Evolutionary conservation across 2,797 vertebrate species (phyloP), one percentile per base, ranked within the genome.

Genomic region (Numenius phaeopus): DNA sequence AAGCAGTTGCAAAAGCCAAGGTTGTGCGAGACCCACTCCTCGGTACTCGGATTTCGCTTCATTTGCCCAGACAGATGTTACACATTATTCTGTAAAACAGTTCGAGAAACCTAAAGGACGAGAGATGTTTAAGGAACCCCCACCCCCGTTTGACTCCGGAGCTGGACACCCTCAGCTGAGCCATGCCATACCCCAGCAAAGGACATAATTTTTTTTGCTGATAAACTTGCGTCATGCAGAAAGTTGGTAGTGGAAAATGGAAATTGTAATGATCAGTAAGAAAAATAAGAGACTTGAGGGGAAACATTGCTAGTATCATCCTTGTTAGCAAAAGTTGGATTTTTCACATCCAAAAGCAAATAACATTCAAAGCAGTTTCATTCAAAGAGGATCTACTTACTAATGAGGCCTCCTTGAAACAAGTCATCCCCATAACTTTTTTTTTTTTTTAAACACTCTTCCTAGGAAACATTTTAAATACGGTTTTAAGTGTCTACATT

Each of bases 391-490:
- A 92, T 97, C 96, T 97, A 96, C 97, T 96, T 98, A 95, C 97
- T 98, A 97, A 97, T 96, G 95, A 97, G 89, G 96, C 97, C 87
- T 98, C 97, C 96, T 98, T 98, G 97, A 98, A 97, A 97, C 97
- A 98, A 97, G 96, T 97, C 97, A 98, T 97, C 87, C 97, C 97
- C 97, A 98, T 98, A 97, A 97, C 91, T 97, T 97, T 98, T 95
- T 97, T 94, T 96, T 54, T 54, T 44, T 93, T 96, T 34, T 61
- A 78, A 95, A 90, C 94, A 94, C 96, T 96, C 66, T 97, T 95
- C 97, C 97, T 98, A 98, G 97, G 97, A 98, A 95, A 97, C 97
- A 97, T 98, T 97, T 97, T 82, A 98, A 98, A 97, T 84, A 97
- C 3, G 87, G 85, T 93, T 97, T 97, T 98, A 93, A 96, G 90